phyloP scores from a whole-genome alignment of 2,797 vertebrate genomes.

The Parotocinclus haroldoi region DNA sequence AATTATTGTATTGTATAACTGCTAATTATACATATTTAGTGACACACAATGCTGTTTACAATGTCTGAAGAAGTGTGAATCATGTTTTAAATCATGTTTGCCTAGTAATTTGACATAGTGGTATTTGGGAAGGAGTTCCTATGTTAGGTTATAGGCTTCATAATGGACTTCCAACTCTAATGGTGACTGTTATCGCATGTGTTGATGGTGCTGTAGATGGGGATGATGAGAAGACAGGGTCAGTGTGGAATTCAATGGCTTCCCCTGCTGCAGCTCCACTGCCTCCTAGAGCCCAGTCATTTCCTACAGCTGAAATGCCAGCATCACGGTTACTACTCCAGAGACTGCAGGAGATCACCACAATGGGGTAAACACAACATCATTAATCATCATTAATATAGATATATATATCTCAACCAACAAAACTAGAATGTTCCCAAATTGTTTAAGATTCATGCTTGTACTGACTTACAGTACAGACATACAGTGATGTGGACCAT shows the following conservation, averaged over 20 bases:
- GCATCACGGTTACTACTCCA: conserved; percentile 62
- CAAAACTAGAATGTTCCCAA: too few relatives aligned
- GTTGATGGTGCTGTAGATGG: conserved; percentile 59
- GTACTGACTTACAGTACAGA: too few relatives aligned
- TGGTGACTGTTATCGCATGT: too few relatives aligned
- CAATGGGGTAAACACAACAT: conserved; percentile 60
- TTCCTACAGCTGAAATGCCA: conserved; percentile 48
- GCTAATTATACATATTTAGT: background rate
- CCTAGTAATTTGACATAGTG: background rate
- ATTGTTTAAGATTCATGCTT: too few relatives aligned
- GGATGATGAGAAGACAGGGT: conserved; percentile 68
- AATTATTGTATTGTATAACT: too few relatives aligned
- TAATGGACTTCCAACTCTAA: too few relatives aligned
- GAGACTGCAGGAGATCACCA: conserved; percentile 68
- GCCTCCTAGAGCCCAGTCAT: conserved; percentile 44
- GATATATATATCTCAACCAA: too few relatives aligned
- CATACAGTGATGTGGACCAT: too few relatives aligned
- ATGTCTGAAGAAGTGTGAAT: background rate
- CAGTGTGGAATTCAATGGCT: conserved; percentile 32
- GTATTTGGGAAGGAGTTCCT: conserved; percentile 3
- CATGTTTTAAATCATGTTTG: background rate
- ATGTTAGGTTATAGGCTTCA: background rate
- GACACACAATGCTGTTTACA: background rate
- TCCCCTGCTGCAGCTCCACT: conserved; percentile 41
- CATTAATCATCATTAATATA: background rate